Evolutionary conservation across 2,797 vertebrate genomes (phyloP).

Genomic region (Cossypha heuglini): DNA sequence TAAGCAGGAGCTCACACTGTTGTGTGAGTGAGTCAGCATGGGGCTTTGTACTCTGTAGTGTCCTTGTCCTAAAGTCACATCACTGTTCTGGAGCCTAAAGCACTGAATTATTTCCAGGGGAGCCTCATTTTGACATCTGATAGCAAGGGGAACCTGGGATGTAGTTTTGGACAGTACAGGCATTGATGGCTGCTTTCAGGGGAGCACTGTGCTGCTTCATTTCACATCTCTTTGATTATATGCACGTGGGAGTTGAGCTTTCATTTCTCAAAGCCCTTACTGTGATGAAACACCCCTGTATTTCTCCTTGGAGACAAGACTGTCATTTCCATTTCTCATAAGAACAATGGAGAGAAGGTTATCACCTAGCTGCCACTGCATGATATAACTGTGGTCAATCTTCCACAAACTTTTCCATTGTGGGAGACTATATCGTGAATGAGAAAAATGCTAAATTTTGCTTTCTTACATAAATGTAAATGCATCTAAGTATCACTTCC

Average conservation of each 20-base stretch:
- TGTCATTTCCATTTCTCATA: not conserved
- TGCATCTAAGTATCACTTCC: not conserved
- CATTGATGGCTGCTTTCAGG: not conserved
- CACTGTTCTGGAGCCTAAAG: not conserved
- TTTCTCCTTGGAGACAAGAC: not conserved
- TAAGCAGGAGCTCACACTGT: not conserved
- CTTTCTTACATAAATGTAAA: not conserved
- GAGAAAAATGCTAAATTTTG: not conserved
- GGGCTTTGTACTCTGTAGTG: not conserved
- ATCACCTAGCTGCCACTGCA: not conserved
- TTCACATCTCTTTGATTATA: not conserved
- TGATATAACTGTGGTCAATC: not conserved
- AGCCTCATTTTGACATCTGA: not conserved
- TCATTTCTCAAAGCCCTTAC: not conserved
- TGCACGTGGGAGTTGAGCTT: not conserved
- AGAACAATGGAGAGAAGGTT: not conserved
- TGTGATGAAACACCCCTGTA: not conserved
- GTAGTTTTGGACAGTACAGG: not conserved
- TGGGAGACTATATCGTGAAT: not conserved
- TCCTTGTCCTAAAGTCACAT: not conserved
- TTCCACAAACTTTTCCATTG: not conserved
- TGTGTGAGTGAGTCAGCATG: rapidly evolving
- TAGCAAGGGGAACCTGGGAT: not conserved
- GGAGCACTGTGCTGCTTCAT: not conserved
- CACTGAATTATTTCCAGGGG: not conserved